Evolutionary conservation across 2,797 vertebrate species (phyloP).

Genomic region (Pangasius djambal): DNA sequence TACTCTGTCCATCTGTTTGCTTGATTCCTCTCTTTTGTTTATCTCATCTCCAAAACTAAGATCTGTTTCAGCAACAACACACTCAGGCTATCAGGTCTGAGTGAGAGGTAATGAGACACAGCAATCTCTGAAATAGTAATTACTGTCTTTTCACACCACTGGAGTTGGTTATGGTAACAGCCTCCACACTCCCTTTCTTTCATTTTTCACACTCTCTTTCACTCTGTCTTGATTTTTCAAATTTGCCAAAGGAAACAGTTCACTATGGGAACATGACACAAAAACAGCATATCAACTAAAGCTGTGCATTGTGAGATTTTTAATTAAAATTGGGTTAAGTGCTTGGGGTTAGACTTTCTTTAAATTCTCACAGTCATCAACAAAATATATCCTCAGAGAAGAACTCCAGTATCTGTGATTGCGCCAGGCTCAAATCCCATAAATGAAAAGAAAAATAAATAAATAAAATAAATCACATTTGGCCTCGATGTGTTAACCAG

Average conservation of each 20-base stretch:
- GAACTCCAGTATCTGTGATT: not conserved
- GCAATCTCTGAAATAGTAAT: constrained; percentile 40
- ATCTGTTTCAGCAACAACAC: constrained; percentile 5
- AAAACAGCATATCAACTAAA: not conserved
- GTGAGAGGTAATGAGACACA: constrained; percentile 43
- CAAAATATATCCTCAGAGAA: not conserved
- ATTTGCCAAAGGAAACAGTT: not conserved
- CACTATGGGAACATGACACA: not conserved
- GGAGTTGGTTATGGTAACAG: not conserved
- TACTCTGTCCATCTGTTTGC: not conserved
- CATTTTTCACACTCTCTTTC: not conserved
- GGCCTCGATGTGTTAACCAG: not conserved
- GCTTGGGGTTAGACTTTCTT: not conserved
- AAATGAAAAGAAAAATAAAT: too few species aligned
- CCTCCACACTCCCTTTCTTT: not conserved
- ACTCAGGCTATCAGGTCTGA: constrained; percentile 17
- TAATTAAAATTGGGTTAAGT: not conserved
- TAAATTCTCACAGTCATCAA: not conserved
- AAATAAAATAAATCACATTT: too few species aligned
- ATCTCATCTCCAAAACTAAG: not conserved
- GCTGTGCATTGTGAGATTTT: not conserved
- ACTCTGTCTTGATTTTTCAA: not conserved
- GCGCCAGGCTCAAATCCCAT: not conserved
- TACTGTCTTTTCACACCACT: constrained; percentile 19
- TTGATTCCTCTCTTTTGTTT: not conserved